phyloP scores from a whole-genome alignment of 2,888 invertebrate species.

The Aleiodes alternator region DNA sequence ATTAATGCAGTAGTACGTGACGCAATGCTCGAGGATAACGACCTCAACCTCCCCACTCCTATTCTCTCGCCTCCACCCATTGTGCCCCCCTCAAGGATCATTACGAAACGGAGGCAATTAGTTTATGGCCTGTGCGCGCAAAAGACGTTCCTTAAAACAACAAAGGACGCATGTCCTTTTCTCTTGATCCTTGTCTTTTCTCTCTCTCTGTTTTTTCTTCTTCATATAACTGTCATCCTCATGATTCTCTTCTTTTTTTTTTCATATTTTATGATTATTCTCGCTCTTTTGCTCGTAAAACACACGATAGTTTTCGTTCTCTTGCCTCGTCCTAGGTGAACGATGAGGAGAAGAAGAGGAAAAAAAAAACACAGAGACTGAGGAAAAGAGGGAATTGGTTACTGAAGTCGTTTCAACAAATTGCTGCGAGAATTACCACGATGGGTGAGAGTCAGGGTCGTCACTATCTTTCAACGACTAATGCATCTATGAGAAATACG shows the following conservation, averaged over 20 bases:
- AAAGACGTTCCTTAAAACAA: conserved; percentile 23
- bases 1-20: conserved; percentile 46
- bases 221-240: background rate
- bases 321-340: conserved; percentile 14
- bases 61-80: conserved; percentile 10
- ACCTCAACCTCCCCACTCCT: conserved; percentile 53
- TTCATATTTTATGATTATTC: conserved; percentile 2
- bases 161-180: conserved; percentile 27
- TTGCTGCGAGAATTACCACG: conserved; percentile 55
- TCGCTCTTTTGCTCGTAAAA: conserved; percentile 14
- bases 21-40: conserved; percentile 58
- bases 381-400: background rate
- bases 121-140: conserved; percentile 42
- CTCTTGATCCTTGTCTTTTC: background rate
- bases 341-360: background rate
- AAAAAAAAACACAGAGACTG: background rate
- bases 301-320: conserved; percentile 10
- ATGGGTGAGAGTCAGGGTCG: conserved; percentile 58
- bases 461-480: conserved; percentile 31
- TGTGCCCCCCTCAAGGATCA: conserved; percentile 53
- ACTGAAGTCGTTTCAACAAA: conserved; percentile 50
- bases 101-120: conserved; percentile 63
- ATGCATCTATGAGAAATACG: conserved; percentile 23
- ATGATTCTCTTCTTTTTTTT: background rate
- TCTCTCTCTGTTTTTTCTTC: background rate